Base-by-base conservation (phyloP, 2,797 vertebrate genomes). In the Liparis tanakae region DNA sequence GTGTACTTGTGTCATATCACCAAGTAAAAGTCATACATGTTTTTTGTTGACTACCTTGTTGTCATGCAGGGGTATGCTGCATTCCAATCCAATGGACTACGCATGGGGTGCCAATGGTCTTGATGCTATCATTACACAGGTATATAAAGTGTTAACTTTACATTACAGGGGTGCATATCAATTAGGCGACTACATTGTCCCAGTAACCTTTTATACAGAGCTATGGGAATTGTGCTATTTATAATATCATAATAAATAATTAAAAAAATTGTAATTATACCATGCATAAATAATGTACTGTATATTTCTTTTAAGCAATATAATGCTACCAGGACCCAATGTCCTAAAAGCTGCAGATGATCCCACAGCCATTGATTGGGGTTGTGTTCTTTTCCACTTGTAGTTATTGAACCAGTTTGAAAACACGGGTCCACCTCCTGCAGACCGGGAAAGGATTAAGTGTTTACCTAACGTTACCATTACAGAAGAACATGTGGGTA, bases 331-430 rank as follows among this genome's bases (percentile, higher is more conserved):
- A 33, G 3, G 39, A 57, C 58, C 7, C 20, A 58, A 39, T 14
- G 22, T 37, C 17, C n/a, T 50, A 14, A 33, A 57, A n/a, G n/a
- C 41, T 46, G 48, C 14, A 46, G 36, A 59, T 67, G 5, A 50
- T 36, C n/a, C 41, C 10, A 14, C 8, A 36, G 56, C 10, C 10
- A 22, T 56, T 64, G 20, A 50, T 48, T 60, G 3, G 10, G 1
- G 2, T 50, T 59, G 7, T 76, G 48, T 15, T 74, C 6, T 60
- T 53, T 79, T 65, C 76, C 6, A 41, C 22, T 63, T 85, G 17
- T 62, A 99, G 98, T 94, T 99, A 87, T 94, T 99, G 92, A 99
- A 98, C 93, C 98, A 98, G 89, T 99, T 99, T 96, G 98, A 99
- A 93, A 99, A 98, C 91, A 97, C 97, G 0, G 98, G 98, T 61